Evolutionary conservation across 2,888 invertebrate genomes (phyloP).

Genomic region (Protonemura montana): DNA sequence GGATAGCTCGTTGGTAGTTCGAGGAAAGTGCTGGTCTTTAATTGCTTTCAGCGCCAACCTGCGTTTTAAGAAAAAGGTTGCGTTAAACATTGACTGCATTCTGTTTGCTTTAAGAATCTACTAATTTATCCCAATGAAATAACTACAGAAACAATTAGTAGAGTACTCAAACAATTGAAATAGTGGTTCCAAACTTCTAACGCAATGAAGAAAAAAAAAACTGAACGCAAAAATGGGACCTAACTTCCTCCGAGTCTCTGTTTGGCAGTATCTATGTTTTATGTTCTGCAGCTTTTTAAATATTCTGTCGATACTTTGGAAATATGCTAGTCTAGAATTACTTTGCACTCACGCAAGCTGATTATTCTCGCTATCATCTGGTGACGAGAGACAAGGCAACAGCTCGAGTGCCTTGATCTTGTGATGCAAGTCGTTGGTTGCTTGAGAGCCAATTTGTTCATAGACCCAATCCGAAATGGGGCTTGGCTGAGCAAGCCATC

Average conservation of each 20-base stretch:
- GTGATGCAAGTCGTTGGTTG: conserved; percentile 23
- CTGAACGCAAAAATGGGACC: too few species aligned
- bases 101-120: too few species aligned
- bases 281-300: too few species aligned
- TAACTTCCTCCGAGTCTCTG: too few species aligned
- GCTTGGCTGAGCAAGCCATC: not conserved
- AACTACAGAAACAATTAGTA: too few species aligned
- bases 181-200: too few species aligned
- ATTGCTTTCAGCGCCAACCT: conserved; percentile 44
- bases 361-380: conserved; percentile 50
- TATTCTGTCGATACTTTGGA: too few species aligned
- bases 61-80: not conserved
- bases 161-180: too few species aligned
- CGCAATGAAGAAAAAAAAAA: too few species aligned
- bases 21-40: conserved; percentile 45
- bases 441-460: conserved; percentile 39
- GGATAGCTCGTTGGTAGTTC: conserved; percentile 38
- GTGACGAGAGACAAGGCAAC: conserved; percentile 52
- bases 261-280: too few species aligned
- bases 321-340: not conserved
- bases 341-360: conserved; percentile 47
- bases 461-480: not conserved
- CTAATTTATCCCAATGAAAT: too few species aligned
- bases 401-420: conserved; percentile 52
- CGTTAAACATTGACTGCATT: too few species aligned